Evolutionary conservation across 2,797 vertebrate genomes (phyloP), one percentile per base, ranked within the genome.

Genomic region (Pelobates cultripes): DNA sequence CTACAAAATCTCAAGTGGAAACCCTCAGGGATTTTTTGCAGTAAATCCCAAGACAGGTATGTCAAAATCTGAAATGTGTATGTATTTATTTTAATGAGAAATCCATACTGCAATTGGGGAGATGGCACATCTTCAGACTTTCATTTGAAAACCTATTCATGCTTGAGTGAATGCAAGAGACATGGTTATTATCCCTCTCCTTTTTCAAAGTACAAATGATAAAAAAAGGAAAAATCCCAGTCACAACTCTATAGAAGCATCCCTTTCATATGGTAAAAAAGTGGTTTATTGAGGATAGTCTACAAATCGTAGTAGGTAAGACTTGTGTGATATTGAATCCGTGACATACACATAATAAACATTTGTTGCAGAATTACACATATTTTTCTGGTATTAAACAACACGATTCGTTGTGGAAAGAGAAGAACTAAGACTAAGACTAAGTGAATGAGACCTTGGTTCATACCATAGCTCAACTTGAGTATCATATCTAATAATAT

Each of bases 1-100:
- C 2, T 99, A 96, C 90, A 96, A 89, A 90, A 99, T 99, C 92
- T 96, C 97, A 76, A 99, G 97, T 47, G 98, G 98, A 84, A 99
- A 99, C 90, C 98, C 98, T 0, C 98, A 99, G 85, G 98, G 98
- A 28, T 99, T 99, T 92, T 99, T 99, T 71, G 86, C 91, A 81
- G 95, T 99, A 77, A 95, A 97, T 83, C 78, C 93, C 75, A 97
- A 93, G 91, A 97, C 96, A 83, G 98, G 98, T 99, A 92, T 88
- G 94, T 88, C n/a, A 53, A 40, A 12, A 60, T 43, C n/a, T 42
- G 53, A n/a, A 73, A 13, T 73, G 69, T 44, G 43, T n/a, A 45
- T 70, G 69, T 73, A 61, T 41, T 43, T 43, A 15, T 43, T 73
- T 15, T 68, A 60, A 43, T 7, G 40, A 17, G 10, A 53, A 61